Evolutionary conservation across 2,888 invertebrate genomes (phyloP).

Genomic region (Apotomis betuletana): DNA sequence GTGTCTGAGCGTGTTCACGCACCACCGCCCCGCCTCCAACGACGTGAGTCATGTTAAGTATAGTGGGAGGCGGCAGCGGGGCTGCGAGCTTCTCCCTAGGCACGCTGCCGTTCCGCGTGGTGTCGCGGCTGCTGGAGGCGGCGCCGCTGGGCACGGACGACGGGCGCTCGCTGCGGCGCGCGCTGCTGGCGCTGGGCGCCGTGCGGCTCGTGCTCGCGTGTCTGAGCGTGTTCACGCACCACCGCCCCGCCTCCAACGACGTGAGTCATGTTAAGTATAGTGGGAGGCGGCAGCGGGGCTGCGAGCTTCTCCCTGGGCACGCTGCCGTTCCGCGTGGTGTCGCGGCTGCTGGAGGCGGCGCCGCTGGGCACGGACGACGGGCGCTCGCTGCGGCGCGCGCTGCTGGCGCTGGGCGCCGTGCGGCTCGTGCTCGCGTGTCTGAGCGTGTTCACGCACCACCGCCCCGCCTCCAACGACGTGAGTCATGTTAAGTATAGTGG

Average conservation of each 20-base stretch:
- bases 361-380: too few species aligned
- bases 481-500: too few species aligned
- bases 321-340: too few species aligned
- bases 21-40: constrained; percentile 85
- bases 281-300: too few species aligned
- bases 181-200: constrained; percentile 92
- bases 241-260: constrained; percentile 82
- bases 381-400: too few species aligned
- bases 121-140: constrained; percentile 89
- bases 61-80: constrained; percentile 59
- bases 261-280: constrained; percentile 52
- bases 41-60: constrained; percentile 58
- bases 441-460: too few species aligned
- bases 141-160: constrained; percentile 90
- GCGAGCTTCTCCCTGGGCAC: too few species aligned
- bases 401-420: too few species aligned
- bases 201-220: constrained; percentile 93
- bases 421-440: too few species aligned
- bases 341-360: too few species aligned
- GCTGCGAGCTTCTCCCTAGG: constrained; percentile 66
- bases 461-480: too few species aligned
- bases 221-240: constrained; percentile 94
- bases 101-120: constrained; percentile 90
- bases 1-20: constrained; percentile 95
- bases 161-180: constrained; percentile 88